Conservation (phyloP, 2,797 vertebrate genomes). For the Artibeus jamaicensis region DNA sequence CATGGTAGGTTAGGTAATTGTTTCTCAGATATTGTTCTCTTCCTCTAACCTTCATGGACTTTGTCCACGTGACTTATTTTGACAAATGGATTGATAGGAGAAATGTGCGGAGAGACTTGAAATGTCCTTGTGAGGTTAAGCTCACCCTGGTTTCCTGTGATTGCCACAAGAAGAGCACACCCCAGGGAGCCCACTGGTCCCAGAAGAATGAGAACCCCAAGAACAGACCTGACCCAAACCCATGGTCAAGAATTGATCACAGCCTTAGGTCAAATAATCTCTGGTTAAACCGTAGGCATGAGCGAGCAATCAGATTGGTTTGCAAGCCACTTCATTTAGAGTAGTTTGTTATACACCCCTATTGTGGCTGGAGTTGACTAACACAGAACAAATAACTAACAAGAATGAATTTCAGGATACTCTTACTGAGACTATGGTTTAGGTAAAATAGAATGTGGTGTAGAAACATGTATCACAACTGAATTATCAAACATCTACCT, state of each 20-base stretch:
- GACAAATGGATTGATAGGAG: background rate
- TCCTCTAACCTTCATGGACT: background rate
- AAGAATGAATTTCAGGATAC: background rate
- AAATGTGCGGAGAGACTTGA: background rate
- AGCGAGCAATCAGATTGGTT: background rate
- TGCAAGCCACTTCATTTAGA: background rate
- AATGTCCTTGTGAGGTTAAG: background rate
- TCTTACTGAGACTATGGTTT: background rate
- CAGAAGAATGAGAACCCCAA: background rate
- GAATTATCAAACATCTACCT: background rate
- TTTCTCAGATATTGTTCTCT: background rate
- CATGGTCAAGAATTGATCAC: background rate
- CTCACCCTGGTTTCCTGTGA: background rate
- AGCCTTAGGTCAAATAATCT: background rate
- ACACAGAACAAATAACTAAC: background rate
- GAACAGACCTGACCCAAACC: background rate
- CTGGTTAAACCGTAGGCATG: background rate
- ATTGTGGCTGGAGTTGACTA: background rate
- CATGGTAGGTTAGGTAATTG: background rate
- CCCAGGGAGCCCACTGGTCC: background rate
- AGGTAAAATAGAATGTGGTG: background rate
- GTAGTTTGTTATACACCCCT: background rate
- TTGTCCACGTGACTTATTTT: background rate
- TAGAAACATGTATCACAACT: background rate
- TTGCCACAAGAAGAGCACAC: background rate